Evolutionary conservation across 2,797 vertebrate genomes (phyloP), one percentile per base, ranked within the genome.

Genomic region (Lagocephalus sceleratus): DNA sequence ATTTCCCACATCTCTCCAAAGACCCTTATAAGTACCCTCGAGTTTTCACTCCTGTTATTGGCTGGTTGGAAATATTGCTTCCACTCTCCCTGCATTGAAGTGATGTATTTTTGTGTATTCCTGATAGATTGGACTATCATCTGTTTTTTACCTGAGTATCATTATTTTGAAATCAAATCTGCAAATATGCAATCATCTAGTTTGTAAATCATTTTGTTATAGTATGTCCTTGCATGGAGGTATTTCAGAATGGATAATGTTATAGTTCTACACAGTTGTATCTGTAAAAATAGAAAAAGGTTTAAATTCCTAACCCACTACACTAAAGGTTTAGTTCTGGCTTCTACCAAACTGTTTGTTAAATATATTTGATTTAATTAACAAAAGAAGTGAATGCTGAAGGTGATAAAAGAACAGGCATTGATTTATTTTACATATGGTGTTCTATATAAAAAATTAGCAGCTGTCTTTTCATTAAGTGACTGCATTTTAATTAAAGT

Each of bases 1-100:
- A 90, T 90, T 90, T 91, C 85, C 90, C 88, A 85, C 85, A 74
- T 85, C 71, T 86, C 83, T 86, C 86, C 69, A 70, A 85, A 86
- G 85, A 84, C 73, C 66, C 74, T 16, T 81, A 89, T 86, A 86
- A 87, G 84, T 79, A 68, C 75, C 63, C 60, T 52, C 53, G 63
- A 78, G 72, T 85, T 79, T 76, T 75, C 29, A 3, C 65, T 54
- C 23, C 56, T 38, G 51, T 57, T 63, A 60, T 61, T 63, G 71
- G 68, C 65, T 61, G 72, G 20, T 57, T 73, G 55, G 66, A 83
- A 87, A 86, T 78, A 79, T 61, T 39, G 41, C 57, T 49, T 64
- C 26, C 54, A 73, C 52, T 79, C 61, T 67, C 63, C 55, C 7
- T 8, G 38, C 47, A 49, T 44, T 39, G 51, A 60, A 64, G 66